These are phyloP conservation scores for Mesitornis unicolor DNA, from an alignment of 2,113 vertebrate species.

Conservation along the genomic window DNA sequence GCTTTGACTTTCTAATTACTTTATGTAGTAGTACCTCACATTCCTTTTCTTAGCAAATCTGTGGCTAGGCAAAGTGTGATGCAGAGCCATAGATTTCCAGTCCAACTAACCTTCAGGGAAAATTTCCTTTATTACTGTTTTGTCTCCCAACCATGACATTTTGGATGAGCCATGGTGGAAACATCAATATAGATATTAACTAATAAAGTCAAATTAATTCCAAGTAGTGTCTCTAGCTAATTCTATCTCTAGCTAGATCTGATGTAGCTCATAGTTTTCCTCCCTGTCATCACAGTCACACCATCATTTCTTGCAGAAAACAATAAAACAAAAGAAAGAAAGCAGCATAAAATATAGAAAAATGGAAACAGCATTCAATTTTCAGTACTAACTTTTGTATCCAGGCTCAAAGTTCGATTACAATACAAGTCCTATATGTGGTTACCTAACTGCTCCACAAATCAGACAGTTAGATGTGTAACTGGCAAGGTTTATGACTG, in stretches of 20 bases:
- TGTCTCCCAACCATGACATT: constrained; percentile 52
- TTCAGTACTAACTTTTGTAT: not conserved
- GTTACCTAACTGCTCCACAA: constrained; percentile 23
- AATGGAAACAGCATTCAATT: not conserved
- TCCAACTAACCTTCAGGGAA: constrained; percentile 66
- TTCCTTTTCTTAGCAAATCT: constrained; percentile 61
- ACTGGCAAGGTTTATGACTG: constrained; percentile 23
- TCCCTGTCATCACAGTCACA: not conserved
- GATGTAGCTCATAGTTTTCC: not conserved
- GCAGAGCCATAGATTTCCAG: constrained; percentile 61
- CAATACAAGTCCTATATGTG: not conserved
- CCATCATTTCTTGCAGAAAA: not conserved
- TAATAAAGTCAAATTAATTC: constrained; percentile 22
- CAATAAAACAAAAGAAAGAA: not conserved
- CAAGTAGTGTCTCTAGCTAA: not conserved
- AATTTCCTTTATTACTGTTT: constrained; percentile 77
- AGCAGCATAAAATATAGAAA: not conserved
- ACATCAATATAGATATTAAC: constrained; percentile 66
- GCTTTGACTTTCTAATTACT: constrained; percentile 72
- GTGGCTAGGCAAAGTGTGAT: constrained; percentile 59
- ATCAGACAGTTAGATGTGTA: constrained; percentile 21
- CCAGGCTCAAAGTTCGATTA: not conserved
- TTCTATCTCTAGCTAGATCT: not conserved
- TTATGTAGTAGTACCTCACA: constrained; percentile 31
- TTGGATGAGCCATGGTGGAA: constrained; percentile 69